Base-by-base conservation (phyloP, 1,140 invertebrate species). In the Drosophila pseudoananassae region DNA sequence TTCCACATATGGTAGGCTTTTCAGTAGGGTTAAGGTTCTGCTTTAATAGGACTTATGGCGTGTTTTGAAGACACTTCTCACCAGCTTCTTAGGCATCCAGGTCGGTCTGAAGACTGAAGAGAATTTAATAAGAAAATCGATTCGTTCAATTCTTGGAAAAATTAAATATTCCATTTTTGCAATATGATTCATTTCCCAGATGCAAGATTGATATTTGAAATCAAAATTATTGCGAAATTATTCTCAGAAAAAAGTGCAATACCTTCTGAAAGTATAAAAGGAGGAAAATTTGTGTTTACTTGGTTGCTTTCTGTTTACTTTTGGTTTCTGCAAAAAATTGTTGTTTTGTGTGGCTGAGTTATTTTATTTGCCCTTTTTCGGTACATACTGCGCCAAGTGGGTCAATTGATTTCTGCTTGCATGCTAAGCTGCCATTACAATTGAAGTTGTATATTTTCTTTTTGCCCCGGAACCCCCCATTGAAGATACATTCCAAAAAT, bases 341-440 rank as follows among this genome's bases (percentile, higher is more conserved):
- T 12, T 17, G 15, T 27, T 43, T 20, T 27, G 27, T n/a, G n/a
- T 69, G n/a, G n/a, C 8, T 10, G 27, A 29, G 8, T 70, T 36
- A 27, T 43, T 74, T 47, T 50, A 29, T 38, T 64, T 69, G 14
- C 40, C 40, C 49, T 51, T 49, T 59, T 76, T 59, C 80, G 76
- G 79, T 68, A 84, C 80, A 84, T 84, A 78, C 25, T 27, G 25
- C 79, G 79, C 66, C 80, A 84, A 84, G 79, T 84, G 80, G 80
- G 80, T 84, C 80, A 84, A 84, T 84, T 84, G 77, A 83, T 84
- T 84, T 78, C 71, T 79, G 76, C 80, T 84, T 84, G 76, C 80
- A 84, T 84, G 80, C 68, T 76, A 76, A 79, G 80, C 75, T 76
- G 56, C 79, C 75, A 83, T 78, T 73, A 78, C 64, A 83, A 75